These are phyloP conservation scores for Crotalus tigris DNA, from an alignment of 2,113 vertebrate species.

Conservation along the genomic window DNA sequence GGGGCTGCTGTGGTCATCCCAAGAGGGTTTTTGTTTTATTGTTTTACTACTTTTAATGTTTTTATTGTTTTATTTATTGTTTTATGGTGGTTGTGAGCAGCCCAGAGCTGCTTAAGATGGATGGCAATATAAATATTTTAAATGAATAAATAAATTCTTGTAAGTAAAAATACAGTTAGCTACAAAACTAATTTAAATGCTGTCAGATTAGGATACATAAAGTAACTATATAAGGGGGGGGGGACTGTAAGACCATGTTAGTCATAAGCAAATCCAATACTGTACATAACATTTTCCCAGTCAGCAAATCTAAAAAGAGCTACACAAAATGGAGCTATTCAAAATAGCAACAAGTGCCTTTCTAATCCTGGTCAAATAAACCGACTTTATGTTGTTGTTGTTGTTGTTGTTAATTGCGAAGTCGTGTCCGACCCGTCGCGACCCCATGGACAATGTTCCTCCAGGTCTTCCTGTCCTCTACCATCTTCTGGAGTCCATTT, in stretches of 20 bases:
- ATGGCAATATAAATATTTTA: neutral
- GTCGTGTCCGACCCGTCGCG: no score
- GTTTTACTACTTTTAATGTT: neutral
- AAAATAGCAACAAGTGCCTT: neutral
- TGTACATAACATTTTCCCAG: neutral
- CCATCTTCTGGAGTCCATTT: no score
- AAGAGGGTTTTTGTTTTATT: no score
- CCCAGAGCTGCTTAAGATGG: neutral
- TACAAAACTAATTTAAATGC: neutral
- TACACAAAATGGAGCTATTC: neutral
- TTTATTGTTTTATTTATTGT: neutral
- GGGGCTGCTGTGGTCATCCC: no score
- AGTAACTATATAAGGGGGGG: neutral
- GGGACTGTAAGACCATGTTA: neutral
- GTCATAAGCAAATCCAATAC: neutral
- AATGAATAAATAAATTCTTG: neutral
- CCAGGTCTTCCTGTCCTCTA: no score
- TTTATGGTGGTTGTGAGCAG: neutral
- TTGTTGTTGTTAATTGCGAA: no score
- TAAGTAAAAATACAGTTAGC: neutral
- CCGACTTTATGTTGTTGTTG: neutral
- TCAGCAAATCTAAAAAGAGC: neutral
- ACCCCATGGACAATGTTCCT: no score
- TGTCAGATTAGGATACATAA: neutral
- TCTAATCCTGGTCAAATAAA: neutral